These are phyloP conservation scores for Tholera decimalis DNA, from an alignment of 2,888 invertebrate genomes.

Conservation along the genomic window DNA sequence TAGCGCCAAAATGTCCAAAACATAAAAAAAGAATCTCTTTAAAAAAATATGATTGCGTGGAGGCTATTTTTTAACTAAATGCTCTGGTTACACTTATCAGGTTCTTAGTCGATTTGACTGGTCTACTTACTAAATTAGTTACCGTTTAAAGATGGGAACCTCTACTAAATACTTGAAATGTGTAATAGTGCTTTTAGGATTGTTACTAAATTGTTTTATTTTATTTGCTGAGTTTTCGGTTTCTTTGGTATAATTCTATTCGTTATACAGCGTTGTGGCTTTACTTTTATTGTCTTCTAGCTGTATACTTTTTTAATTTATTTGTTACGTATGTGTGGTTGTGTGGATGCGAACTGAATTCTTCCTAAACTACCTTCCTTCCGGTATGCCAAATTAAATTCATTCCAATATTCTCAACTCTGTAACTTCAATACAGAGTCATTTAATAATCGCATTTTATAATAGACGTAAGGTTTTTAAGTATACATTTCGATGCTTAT, in stretches of 20 bases:
- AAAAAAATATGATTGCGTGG: conserved; percentile 25
- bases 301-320: conserved; percentile 50
- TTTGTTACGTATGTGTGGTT: conserved; percentile 37
- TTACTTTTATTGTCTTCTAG: conserved; percentile 39
- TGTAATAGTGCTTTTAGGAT: background rate
- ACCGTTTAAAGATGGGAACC: background rate
- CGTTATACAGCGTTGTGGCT: conserved; percentile 21
- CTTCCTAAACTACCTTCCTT: conserved; percentile 53
- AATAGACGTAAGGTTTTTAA: conserved; percentile 28
- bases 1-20: conserved; percentile 18
- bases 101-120: background rate
- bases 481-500: conserved; percentile 38
- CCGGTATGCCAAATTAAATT: conserved; percentile 61
- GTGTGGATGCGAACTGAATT: conserved; percentile 40
- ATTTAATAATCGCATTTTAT: conserved; percentile 46
- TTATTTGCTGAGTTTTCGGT: conserved; percentile 10
- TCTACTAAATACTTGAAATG: conserved; percentile 4
- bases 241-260: conserved; percentile 3
- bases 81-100: background rate
- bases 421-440: conserved; percentile 7
- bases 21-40: conserved; percentile 42
- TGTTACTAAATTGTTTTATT: conserved; percentile 26
- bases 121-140: background rate
- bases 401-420: conserved; percentile 52
- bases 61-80: conserved; percentile 26